Base-by-base conservation (phyloP, 1,140 invertebrate genomes). In the Pseudomyrmex concolor region DNA sequence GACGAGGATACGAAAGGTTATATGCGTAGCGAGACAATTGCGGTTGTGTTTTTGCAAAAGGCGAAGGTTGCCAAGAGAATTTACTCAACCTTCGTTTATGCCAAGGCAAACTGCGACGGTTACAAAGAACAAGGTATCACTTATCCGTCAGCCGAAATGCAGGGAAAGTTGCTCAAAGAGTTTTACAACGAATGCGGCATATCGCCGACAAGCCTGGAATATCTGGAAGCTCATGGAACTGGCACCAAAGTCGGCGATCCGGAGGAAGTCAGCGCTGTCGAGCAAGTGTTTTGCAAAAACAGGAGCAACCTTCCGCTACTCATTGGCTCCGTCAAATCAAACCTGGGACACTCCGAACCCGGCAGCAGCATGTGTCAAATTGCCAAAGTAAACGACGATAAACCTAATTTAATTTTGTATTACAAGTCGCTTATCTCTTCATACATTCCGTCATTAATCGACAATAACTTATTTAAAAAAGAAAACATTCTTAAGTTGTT, bases 181-280 rank as follows among this genome's bases (percentile, higher is more conserved):
- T 97, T 99, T 88, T 99, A 99, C 91, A 93, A 96, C 48, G 98
- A 99, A 90, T 97, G 97, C 84, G 95, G 96, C 54, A 91, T 99
- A 8, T 94, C 96, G 80, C 97, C 98, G 0, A 94, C 92, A 2
- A 93, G 93, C 7, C 93, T 99, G 15, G 95, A 95, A 48, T 99
- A 96, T 90, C 95, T 99, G 12, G 98, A 99, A 93, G 97, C 98
- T 78, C 98, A 99, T 92, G 98, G 98, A 62, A 99, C 98, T 51
- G 96, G 96, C 73, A 96, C 97, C 1, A 94, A 94, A 87, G 96
- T 97, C 2, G 97, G 97, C 45, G 98, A 99, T 94, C 97, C 97
- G 84, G 97, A 98, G 93, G 98, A 99, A 94, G 93, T 98, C 3
- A 95, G 96, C 89, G 97, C 97, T 0, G 96, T 99, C 17, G 96